Base-by-base conservation (phyloP, 2,113 vertebrate genomes). In the Lycaon pictus region DNA sequence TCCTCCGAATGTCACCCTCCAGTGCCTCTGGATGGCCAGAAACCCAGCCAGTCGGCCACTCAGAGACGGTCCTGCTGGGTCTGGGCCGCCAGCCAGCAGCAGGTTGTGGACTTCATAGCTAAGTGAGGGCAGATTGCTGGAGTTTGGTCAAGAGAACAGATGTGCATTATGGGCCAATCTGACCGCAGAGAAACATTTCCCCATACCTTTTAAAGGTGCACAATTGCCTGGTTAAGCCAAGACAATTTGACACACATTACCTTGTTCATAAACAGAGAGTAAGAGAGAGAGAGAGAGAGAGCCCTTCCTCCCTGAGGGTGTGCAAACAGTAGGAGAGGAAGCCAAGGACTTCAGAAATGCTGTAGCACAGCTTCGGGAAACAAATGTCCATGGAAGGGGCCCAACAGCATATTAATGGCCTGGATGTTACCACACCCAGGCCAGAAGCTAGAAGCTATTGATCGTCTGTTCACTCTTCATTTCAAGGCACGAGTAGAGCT, bases 61-160 rank as follows among this genome's bases (percentile, higher is more conserved):
- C 16, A 0, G 4, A 62, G 90, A 84, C 35, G 2, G 15, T 37
- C 80, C 80, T n/a, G 43, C 74, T 0, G 5, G 71, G 83, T 56
- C 80, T 35, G 83, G 95, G 96, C 93, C 29, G 0, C 58, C 0
- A 0, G 0, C 0, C 97, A 97, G 96, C 91, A 97, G 93, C 86
- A 43, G 13, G 43, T 67, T 97, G 95, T 96, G 60, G 87, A 48
- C 60, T 93, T 71, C 82, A 74, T 60, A 63, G 97, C 79, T 79
- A 88, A 98, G 93, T 3, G 72, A 98, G 94, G 79, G 67, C 95
- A 89, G 93, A 91, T 93, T 98, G 93, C 93, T 98, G 97, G 93
- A 97, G 92, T 95, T 92, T 94, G 95, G 95, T 97, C 98, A 98
- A 97, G 69, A 92, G 94, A 98, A 97, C 97, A 98, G 97, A 97